Conservation (phyloP, 1,140 invertebrate genomes). For the Diprion similis region DNA sequence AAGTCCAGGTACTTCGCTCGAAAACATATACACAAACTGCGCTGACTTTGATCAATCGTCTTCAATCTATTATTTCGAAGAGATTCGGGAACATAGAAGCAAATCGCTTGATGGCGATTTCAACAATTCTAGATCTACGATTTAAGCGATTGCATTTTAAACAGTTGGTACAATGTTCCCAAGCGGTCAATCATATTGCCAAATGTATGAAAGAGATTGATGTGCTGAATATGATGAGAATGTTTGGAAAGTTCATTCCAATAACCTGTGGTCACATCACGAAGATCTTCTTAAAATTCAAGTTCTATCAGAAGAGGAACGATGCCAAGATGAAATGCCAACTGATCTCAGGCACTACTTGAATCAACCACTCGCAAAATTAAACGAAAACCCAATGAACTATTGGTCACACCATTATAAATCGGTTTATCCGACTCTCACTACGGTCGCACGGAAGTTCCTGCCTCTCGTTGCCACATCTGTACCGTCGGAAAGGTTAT, state of each 20-base stretch:
- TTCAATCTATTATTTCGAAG: background rate
- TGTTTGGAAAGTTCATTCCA: background rate
- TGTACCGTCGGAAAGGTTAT: conserved; percentile 40
- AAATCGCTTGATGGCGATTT: conserved; percentile 5
- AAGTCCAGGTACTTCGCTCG: conserved; percentile 12
- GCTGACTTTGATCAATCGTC: background rate
- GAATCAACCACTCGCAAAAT: conserved; percentile 5
- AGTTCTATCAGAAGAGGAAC: background rate
- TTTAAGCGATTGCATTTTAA: conserved; percentile 17
- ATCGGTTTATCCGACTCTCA: conserved; percentile 29
- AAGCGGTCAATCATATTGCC: background rate
- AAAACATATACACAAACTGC: background rate
- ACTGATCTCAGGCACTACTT: conserved; percentile 19
- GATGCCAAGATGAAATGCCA: background rate
- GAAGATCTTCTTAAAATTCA: conserved; percentile 10
- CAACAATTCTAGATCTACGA: conserved; percentile 10
- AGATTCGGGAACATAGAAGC: conserved; percentile 12
- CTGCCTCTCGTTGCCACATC: conserved; percentile 36
- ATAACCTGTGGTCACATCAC: conserved; percentile 18
- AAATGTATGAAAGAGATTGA: conserved; percentile 9
- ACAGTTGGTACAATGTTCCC: background rate
- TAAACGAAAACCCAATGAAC: conserved; percentile 15
- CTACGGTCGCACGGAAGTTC: conserved; percentile 31
- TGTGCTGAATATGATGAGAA: background rate
- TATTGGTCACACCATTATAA: conserved; percentile 30